Base-by-base conservation (phyloP, 2,888 invertebrate species). In the Scaptodrosophila latifasciaeformis region DNA sequence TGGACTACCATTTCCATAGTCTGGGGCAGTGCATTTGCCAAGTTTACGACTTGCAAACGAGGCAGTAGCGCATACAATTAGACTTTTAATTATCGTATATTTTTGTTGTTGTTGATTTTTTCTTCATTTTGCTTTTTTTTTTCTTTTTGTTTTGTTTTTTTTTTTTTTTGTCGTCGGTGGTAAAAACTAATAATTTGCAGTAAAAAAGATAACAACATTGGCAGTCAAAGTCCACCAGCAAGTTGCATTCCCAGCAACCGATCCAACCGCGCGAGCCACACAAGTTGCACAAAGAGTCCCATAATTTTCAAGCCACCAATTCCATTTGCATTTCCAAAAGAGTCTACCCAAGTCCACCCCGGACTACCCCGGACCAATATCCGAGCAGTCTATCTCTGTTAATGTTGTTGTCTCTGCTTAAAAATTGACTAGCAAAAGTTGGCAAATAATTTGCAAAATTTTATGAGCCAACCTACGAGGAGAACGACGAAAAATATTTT, bases 201-300 rank as follows among this genome's bases (percentile, higher is more conserved):
- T 78, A 75, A 75, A 78, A 70, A 69, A 78, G 70, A 78, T 78
- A 78, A 75, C 78, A 75, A 74, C 74, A 68, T 70, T 66, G 74
- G 66, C 68, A 66, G n/a, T 5, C 15, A 10, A 39, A 31, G 12
- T 18, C 40, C 52, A 49, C 34, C 15, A 45, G 64, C 43, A 54
- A 52, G 44, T 27, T 45, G 45, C 30, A 24, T 21, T 30, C 3
- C n/a, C 19, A 27, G 30, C 17, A 4, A 15, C 29, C 13, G 39
- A 10, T 37, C 15, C 37, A 13, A 37, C 40, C 17, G 42, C 24
- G 37, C 60, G 49, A 67, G 61, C 72, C 77, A 77, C 77, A 72
- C 77, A 72, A 70, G 72, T 59, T 60, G 70, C 57, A 52, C 51
- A 46, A 58, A 59, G 54, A 50, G 54, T 50, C 42, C 54, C 67